Evolutionary conservation across 2,113 vertebrate species (phyloP).

Genomic region (Boulengeromyrus knoepffleri): DNA sequence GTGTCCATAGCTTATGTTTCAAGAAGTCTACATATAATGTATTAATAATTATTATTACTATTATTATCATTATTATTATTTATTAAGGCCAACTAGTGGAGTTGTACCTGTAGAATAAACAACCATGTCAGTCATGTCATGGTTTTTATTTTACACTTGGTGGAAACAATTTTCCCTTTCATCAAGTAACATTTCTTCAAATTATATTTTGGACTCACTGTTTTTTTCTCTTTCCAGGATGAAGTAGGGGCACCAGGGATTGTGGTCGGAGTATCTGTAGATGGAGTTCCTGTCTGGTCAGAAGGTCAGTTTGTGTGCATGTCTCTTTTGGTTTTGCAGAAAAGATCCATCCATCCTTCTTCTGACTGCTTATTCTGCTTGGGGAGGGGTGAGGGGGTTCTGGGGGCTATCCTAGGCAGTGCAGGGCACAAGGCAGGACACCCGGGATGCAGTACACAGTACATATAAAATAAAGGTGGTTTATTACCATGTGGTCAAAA

Average conservation of each 20-base stretch:
- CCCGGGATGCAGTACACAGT: background rate
- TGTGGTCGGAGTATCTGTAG: constrained; percentile 85
- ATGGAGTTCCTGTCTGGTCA: constrained; percentile 81
- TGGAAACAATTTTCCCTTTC: background rate
- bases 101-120: background rate
- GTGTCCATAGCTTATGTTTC: background rate
- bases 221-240: constrained; percentile 55
- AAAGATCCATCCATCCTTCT: background rate
- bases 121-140: background rate
- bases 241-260: constrained; percentile 87
- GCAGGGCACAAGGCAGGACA: background rate
- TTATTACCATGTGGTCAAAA: background rate
- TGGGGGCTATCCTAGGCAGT: background rate
- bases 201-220: background rate
- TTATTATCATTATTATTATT: background rate
- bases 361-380: background rate
- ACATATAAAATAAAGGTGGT: background rate
- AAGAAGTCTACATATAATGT: background rate
- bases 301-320: constrained; percentile 70
- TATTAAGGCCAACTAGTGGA: background rate
- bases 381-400: background rate
- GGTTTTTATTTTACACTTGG: background rate
- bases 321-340: background rate
- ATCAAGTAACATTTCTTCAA: background rate
- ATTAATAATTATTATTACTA: background rate